Evolutionary conservation across 2,888 invertebrate species (phyloP), one percentile per base, ranked within the genome.

Genomic region (Eudasyphora cyanicolor): DNA sequence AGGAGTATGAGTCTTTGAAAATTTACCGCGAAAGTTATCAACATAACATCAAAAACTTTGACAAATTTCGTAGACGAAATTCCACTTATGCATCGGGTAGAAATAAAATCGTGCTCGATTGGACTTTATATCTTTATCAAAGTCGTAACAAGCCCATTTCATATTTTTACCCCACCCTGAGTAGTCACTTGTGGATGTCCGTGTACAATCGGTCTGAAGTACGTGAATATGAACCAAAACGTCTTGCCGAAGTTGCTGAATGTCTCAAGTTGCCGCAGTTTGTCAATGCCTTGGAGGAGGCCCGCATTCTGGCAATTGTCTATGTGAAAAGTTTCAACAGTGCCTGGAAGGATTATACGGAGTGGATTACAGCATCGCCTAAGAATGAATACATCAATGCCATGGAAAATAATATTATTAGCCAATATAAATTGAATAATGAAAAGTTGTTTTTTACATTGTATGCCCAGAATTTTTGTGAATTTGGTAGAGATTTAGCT

Each of bases 111-210:
- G 89, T 91, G 86, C 87, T 91, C 21, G 90, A 91, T 71, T 91
- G 91, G 90, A 89, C 88, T 21, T 74, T 91, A 42, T 91, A 90
- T 82, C 84, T 91, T 4, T 89, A 87, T 62, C 91, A 91, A 84
- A 91, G 92, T 70, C 90, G 89, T 0, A 85, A 88, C 57, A 91
- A 91, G 70, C 91, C 91, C 0, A 91, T 91, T 90, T 90, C 91
- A 1, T 91, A 91, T 51, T 91, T 88, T 77, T 91, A 88, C 84
- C 76, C 91, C 19, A 91, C 91, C 0, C 86, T 91, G 1, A 89
- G 88, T 70, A 90, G 90, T 0, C 92, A 91, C 62, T 84, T 91
- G 0, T 91, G 91, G 86, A 91, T 91, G 91, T 87, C 89, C 14
- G 79, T 91, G 70, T 91, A 88, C 62, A 91, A 91, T 19, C 87